Conservation (phyloP, 2,888 invertebrate genomes). For the Archips crataeganus region DNA sequence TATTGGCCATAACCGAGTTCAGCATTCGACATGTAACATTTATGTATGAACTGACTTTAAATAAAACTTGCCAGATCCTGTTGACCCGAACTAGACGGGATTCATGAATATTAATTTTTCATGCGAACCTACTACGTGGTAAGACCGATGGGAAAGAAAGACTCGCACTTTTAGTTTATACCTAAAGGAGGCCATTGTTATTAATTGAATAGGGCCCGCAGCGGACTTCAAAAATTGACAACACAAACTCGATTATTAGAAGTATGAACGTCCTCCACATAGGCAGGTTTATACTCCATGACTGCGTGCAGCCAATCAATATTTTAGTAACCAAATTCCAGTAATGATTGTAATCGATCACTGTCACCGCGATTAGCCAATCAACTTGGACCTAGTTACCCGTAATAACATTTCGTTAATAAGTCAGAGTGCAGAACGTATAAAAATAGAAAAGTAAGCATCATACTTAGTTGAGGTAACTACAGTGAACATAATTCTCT, state of each 20-base stretch:
- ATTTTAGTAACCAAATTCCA: constrained; percentile 13
- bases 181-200: constrained; percentile 51
- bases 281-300: neutral
- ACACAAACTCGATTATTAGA: neutral
- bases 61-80: constrained; percentile 36
- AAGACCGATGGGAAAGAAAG: constrained; percentile 25
- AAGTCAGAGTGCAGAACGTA: neutral
- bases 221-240: neutral
- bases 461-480: neutral
- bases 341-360: constrained; percentile 27
- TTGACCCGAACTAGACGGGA: constrained; percentile 24
- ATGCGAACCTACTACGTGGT: constrained; percentile 7
- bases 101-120: constrained; percentile 40
- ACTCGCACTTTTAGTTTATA: constrained; percentile 21
- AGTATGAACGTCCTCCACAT: neutral
- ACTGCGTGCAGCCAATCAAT: constrained; percentile 10
- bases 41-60: constrained; percentile 19
- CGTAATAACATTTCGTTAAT: constrained; percentile 1
- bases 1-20: too few relatives aligned
- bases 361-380: constrained; percentile 14
- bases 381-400: constrained; percentile 4
- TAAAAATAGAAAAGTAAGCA: neutral
- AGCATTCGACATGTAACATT: constrained; percentile 1
- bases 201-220: constrained; percentile 50
- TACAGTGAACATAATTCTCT: neutral